A percentile compares a stretch with the other conserved stretches of the same genome.
These are phyloP conservation scores for Sepiola atlantica DNA, from an alignment of 2,888 invertebrate species.

Conservation along the genomic window DNA sequence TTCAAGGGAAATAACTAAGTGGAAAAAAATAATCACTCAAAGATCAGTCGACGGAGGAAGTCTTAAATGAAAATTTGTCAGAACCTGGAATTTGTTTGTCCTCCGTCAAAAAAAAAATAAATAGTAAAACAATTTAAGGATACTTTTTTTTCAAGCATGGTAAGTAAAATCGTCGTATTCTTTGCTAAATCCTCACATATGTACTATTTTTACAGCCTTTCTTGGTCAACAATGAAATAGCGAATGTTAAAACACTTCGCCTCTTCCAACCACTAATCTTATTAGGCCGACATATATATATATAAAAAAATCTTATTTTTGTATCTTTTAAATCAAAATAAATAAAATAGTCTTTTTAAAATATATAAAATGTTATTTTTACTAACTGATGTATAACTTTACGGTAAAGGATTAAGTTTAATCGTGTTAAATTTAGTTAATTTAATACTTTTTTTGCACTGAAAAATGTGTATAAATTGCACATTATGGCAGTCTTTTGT, in stretches of 20 bases:
- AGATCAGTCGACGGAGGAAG: slow-evolving; percentile 11
- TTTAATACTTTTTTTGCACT: not conserved
- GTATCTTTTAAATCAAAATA: not conserved
- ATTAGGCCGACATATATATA: not conserved
- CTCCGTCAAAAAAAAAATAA: not conserved
- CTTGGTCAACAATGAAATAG: not conserved
- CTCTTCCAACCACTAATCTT: not conserved
- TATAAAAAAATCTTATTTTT: not conserved
- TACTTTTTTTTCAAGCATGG: slow-evolving; percentile 16
- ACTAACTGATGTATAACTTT: not conserved
- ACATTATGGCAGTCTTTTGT: not conserved
- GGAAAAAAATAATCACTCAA: not conserved
- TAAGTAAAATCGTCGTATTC: not conserved
- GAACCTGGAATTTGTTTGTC: slow-evolving; percentile 21
- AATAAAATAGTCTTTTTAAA: not conserved
- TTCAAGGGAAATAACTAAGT: not conserved
- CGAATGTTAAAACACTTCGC: not conserved
- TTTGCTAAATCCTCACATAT: not conserved
- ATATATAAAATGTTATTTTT: not conserved
- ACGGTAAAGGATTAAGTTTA: not conserved
- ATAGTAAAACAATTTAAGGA: not conserved
- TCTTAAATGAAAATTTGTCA: not conserved
- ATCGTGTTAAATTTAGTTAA: not conserved
- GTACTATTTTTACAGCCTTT: not conserved
- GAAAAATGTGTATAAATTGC: not conserved